These are phyloP conservation scores for Bombus soroeensis DNA, from an alignment of 1,140 invertebrate species.

Conservation along the genomic window DNA sequence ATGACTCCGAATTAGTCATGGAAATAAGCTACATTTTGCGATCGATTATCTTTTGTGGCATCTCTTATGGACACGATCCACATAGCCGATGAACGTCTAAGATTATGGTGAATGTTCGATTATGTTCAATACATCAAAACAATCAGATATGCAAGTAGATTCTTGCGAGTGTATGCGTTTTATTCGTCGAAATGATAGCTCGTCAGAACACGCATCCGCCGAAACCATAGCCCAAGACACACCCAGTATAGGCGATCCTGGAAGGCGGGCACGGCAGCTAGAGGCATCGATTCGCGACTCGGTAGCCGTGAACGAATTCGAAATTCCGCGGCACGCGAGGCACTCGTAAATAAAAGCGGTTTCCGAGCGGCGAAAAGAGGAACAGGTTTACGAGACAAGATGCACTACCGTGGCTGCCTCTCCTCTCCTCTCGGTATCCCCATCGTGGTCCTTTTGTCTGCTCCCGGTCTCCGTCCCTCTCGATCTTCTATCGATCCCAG, in stretches of 20 bases:
- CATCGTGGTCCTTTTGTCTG: slow-evolving; percentile 7
- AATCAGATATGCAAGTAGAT: too few relatives aligned
- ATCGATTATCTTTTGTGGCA: neutral
- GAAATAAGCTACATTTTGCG: neutral
- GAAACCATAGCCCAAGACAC: neutral
- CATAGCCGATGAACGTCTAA: too few relatives aligned
- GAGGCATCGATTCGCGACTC: slow-evolving; percentile 50
- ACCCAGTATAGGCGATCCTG: neutral
- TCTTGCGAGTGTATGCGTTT: too few relatives aligned
- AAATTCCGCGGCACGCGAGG: slow-evolving; percentile 69
- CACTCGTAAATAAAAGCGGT: slow-evolving; percentile 69
- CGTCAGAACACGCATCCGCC: neutral
- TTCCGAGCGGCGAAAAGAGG: slow-evolving; percentile 65
- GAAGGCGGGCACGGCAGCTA: neutral
- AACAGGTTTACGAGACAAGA: slow-evolving; percentile 70
- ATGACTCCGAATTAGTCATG: neutral
- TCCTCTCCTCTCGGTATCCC: slow-evolving; percentile 29
- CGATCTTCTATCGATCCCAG: slow-evolving; percentile 66
- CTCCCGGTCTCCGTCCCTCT: slow-evolving; percentile 11
- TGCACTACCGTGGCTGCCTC: slow-evolving; percentile 53
- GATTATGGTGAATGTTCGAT: too few relatives aligned
- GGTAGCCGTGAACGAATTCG: slow-evolving; percentile 64
- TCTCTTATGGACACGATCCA: too few relatives aligned
- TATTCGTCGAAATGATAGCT: too few relatives aligned
- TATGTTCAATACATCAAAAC: too few relatives aligned